These are phyloP conservation scores for Syngnathus scovelli DNA, from an alignment of 2,113 vertebrate species.

Conservation along the genomic window DNA sequence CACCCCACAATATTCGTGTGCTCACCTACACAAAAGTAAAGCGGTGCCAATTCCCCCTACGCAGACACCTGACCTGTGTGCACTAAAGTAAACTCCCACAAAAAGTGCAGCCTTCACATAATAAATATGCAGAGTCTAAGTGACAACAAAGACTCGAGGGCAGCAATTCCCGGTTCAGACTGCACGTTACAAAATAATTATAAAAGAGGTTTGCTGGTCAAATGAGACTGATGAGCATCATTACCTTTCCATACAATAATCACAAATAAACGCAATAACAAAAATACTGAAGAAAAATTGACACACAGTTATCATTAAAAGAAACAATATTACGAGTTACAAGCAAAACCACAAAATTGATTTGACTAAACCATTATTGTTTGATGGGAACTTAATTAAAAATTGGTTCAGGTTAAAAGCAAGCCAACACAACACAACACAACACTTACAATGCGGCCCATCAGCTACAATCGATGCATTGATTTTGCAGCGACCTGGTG, in stretches of 20 bases:
- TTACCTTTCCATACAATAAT: constrained; percentile 42
- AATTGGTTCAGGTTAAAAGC: constrained; percentile 32
- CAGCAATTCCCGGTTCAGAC: constrained; percentile 34
- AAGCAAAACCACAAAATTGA: constrained; percentile 42
- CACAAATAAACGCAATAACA: background rate
- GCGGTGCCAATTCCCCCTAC: constrained; percentile 43
- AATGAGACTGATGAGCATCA: constrained; percentile 28
- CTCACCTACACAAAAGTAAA: constrained; percentile 51
- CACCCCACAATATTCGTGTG: constrained; percentile 42
- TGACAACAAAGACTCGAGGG: constrained; percentile 48
- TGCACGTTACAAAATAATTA: constrained; percentile 45
- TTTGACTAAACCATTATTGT: constrained; percentile 29
- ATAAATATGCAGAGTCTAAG: constrained; percentile 53
- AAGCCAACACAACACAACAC: background rate
- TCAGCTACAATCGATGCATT: constrained; percentile 12
- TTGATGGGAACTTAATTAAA: constrained; percentile 46
- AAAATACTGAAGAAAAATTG: background rate
- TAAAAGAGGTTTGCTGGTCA: constrained; percentile 12
- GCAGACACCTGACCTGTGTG: constrained; percentile 16
- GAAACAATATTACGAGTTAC: constrained; percentile 39
- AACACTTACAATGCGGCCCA: background rate
- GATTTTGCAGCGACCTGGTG: constrained; percentile 13
- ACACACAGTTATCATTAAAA: background rate
- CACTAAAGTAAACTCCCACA: constrained; percentile 20
- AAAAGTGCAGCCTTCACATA: constrained; percentile 36